phyloP scores from a whole-genome alignment of 2,113 vertebrate species.

The Sclerurus mexicanus region DNA sequence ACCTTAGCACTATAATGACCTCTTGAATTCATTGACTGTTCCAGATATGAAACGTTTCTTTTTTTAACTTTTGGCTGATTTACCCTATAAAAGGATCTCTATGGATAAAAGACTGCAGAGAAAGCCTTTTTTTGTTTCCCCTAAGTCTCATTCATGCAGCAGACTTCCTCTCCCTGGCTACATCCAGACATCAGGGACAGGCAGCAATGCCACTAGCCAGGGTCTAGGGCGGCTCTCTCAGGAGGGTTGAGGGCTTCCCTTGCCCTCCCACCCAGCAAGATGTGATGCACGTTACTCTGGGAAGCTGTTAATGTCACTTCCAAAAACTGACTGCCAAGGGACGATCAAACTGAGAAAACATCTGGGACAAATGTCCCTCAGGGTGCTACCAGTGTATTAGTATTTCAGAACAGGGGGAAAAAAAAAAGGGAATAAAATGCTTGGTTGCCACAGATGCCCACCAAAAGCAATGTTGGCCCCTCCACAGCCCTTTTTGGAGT shows the following conservation, averaged over 20 bases:
- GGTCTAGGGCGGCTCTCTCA: background rate
- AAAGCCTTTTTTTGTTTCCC: background rate
- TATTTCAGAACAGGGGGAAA: background rate
- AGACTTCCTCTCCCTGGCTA: background rate
- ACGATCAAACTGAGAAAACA: background rate
- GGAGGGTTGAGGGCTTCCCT: background rate
- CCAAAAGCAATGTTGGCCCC: background rate
- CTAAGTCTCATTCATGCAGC: background rate
- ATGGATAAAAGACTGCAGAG: background rate
- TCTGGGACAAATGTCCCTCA: background rate
- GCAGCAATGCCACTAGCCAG: background rate
- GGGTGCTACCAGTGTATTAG: background rate
- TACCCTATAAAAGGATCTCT: background rate
- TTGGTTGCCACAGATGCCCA: background rate
- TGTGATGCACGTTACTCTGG: fast-evolving
- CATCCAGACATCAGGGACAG: background rate
- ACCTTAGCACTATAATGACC: background rate
- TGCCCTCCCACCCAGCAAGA: background rate
- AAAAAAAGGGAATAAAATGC: background rate
- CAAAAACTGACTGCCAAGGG: background rate
- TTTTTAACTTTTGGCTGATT: background rate
- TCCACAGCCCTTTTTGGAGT: background rate
- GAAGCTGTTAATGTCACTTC: background rate
- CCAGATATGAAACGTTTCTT: background rate
- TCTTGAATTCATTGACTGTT: background rate